Evolutionary conservation across 2,797 vertebrate genomes (phyloP).

Genomic region (Malacoraja senta): DNA sequence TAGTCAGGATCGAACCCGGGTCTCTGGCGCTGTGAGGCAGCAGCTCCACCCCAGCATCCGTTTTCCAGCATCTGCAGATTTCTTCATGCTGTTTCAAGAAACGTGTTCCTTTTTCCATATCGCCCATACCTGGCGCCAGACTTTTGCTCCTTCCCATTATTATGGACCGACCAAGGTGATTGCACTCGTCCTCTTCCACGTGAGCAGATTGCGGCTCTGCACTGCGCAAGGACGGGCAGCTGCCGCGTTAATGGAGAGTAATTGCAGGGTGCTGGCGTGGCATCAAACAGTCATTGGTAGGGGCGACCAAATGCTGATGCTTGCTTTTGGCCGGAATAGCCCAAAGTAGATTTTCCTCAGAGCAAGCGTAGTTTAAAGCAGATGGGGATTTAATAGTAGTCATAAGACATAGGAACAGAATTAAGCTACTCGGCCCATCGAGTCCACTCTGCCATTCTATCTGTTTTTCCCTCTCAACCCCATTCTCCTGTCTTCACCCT

Average conservation of each 20-base stretch:
- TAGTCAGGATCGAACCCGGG: too few relatives aligned
- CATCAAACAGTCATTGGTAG: not conserved
- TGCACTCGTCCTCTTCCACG: not conserved
- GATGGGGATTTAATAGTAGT: not conserved
- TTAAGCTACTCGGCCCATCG: too few relatives aligned
- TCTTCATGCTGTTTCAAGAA: not conserved
- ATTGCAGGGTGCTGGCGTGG: not conserved
- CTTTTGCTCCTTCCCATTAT: not conserved
- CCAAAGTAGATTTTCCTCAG: not conserved
- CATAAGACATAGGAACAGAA: too few relatives aligned
- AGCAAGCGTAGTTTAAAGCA: not conserved
- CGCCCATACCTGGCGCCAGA: not conserved
- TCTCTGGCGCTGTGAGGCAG: too few relatives aligned
- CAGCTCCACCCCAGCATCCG: too few relatives aligned
- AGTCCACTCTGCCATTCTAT: too few relatives aligned
- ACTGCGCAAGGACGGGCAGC: conserved; percentile 1
- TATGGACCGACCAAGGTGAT: not conserved
- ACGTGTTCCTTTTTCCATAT: not conserved
- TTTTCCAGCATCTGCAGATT: too few relatives aligned
- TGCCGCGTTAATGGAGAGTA: not conserved
- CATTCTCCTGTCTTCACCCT: too few relatives aligned
- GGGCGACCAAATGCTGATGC: conserved; percentile 10
- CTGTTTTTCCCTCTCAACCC: too few relatives aligned
- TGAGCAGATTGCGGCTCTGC: not conserved
- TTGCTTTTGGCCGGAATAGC: not conserved